phyloP scores from a whole-genome alignment of 2,888 invertebrate species.

The Stegana nigrithorax region DNA sequence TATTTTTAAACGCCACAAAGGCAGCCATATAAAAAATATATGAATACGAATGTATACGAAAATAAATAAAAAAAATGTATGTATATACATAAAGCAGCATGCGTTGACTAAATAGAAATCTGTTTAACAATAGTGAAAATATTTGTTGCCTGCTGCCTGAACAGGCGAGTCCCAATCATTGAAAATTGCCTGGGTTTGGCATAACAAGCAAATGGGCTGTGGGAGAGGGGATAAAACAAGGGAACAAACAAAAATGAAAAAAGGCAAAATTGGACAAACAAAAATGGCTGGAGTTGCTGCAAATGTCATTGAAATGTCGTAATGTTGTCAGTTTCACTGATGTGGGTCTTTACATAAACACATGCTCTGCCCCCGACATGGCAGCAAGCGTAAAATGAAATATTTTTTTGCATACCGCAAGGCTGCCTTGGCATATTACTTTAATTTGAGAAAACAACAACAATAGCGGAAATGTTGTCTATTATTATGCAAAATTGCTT shows the following conservation, averaged over 20 bases:
- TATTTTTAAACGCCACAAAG: background rate
- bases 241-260: background rate
- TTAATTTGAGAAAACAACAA: no score
- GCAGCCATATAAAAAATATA: background rate
- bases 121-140: background rate
- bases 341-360: slow-evolving; percentile 13
- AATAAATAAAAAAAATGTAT: background rate
- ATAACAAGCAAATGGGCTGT: background rate
- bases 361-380: no score
- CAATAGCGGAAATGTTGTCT: no score
- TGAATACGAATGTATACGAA: no score
- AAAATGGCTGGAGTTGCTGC: background rate
- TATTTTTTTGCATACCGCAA: no score
- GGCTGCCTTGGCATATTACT: no score
- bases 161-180: no score
- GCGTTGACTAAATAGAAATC: background rate
- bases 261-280: background rate
- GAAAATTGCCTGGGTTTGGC: background rate
- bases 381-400: no score
- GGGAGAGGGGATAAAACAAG: background rate
- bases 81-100: no score
- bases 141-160: background rate
- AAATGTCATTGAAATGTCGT: slow-evolving; percentile 21
- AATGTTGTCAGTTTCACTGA: slow-evolving; percentile 31
- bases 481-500: no score